Base-by-base conservation (phyloP, 2,797 vertebrate genomes). In the Emydoidea blandingii region DNA sequence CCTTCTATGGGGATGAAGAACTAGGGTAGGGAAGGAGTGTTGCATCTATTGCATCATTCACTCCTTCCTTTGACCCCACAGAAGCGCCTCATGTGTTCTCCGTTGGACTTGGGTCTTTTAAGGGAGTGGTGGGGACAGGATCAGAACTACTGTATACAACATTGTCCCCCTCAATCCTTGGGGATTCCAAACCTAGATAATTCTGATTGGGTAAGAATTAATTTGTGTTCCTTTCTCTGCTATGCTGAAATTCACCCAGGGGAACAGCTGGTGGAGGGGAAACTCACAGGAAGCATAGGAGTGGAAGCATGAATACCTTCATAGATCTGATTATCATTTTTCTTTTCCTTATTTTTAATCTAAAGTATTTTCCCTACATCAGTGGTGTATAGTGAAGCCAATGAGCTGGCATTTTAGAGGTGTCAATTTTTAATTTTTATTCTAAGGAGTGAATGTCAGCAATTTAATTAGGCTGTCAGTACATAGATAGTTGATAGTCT, bases 11-110 rank as follows among this genome's bases (percentile, higher is more conserved):
- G 68, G 19, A 53, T 47, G 31, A 49, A 86, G 34, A 25, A 1
- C 11, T 62, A 6, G 0, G 0, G 1, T 3, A 72, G 29, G 31
- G 49, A 81, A 57, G 65, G 1, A 68, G 18, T 68, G n/a, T 37
- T 68, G 18, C 34, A 68, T 37, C n/a, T 68, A 9, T 19, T 21
- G 65, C n/a, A 37, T 68, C 65, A 68, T 68, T 68, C 8, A 37
- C 34, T 68, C n/a, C n/a, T 68, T 68, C 65, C 65, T 5, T 52
- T 85, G n/a, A 91, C 19, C 19, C 16, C 21, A 21, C 0, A 0
- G 31, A 49, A 86, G 25, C 9, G 14, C 0, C 6, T 1, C 3
- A 23, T 12, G 5, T 3, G 1, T 85, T 91, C 79, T 11, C 19
- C 68, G 1, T 18, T 65, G 78, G 62, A 87, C 9, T 3, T 41